These are phyloP conservation scores for Trichoplusia ni DNA, from an alignment of 1,140 invertebrate genomes.

Conservation along the genomic window DNA sequence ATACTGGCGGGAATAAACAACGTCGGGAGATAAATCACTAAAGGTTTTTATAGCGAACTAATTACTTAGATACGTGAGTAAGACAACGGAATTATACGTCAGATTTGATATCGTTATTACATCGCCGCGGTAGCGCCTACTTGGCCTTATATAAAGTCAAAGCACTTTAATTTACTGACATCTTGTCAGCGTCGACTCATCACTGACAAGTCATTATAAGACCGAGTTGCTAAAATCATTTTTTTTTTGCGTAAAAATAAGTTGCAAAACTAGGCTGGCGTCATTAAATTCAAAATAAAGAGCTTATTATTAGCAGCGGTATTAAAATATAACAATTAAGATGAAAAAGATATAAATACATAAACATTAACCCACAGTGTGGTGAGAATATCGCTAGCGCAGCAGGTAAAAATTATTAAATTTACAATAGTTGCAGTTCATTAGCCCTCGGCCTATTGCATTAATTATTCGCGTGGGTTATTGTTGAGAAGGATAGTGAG, in stretches of 20 bases:
- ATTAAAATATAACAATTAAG: too few species aligned
- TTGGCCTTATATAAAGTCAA: too few species aligned
- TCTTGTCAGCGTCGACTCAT: too few species aligned
- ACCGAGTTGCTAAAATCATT: too few species aligned
- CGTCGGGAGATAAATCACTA: too few species aligned
- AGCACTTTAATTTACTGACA: too few species aligned
- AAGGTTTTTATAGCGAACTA: not conserved
- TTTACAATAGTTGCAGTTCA: slow-evolving; percentile 20
- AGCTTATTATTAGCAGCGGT: too few species aligned
- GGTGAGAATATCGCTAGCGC: not conserved
- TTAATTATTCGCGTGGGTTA: slow-evolving; percentile 28
- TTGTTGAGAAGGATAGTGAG: slow-evolving; percentile 30
- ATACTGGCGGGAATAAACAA: too few species aligned
- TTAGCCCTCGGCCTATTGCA: slow-evolving; percentile 26
- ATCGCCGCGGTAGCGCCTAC: not conserved
- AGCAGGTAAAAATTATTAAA: slow-evolving; percentile 19
- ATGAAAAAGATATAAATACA: not conserved
- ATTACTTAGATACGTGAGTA: not conserved
- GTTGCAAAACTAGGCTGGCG: too few species aligned
- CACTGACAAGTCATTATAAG: too few species aligned
- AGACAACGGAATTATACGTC: not conserved
- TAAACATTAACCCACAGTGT: not conserved
- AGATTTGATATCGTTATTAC: not conserved
- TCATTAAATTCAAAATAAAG: too few species aligned
- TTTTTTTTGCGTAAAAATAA: too few species aligned